Conservation (phyloP, 2,888 invertebrate genomes). For the Seladonia tumulorum region DNA sequence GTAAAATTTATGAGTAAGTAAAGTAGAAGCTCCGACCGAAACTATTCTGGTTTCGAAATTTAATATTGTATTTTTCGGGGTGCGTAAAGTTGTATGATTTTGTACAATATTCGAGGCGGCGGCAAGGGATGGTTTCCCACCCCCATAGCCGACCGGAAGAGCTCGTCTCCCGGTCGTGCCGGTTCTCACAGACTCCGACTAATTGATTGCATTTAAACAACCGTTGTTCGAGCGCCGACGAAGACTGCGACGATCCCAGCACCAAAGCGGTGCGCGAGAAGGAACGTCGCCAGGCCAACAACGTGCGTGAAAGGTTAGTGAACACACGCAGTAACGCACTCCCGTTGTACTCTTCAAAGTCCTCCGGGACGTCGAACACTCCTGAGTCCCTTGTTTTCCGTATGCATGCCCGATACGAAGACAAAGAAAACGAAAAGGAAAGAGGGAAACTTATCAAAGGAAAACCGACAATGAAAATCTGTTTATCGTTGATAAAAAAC, state of each 20-base stretch:
- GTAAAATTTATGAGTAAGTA: no score
- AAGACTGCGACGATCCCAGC: constrained; percentile 92
- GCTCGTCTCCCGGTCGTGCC: neutral
- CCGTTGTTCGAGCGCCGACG: constrained; percentile 93
- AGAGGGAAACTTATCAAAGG: neutral
- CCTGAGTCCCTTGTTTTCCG: constrained; percentile 1
- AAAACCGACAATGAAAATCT: neutral
- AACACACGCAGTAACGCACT: constrained; percentile 84
- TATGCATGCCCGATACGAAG: constrained; percentile 40
- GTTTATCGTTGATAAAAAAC: neutral
- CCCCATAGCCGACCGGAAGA: neutral
- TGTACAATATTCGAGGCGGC: constrained; percentile 13
- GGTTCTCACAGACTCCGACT: constrained; percentile 67
- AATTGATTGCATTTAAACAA: constrained; percentile 83
- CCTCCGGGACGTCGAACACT: neutral
- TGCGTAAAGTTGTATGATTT: no score
- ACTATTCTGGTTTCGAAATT: no score
- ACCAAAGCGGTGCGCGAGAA: constrained; percentile 97
- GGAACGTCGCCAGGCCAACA: constrained; percentile 98
- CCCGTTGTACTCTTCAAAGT: constrained; percentile 70
- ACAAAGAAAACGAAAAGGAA: neutral
- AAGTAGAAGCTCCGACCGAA: no score
- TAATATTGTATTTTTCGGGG: no score
- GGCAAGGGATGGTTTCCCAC: neutral
- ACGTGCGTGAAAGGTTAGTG: constrained; percentile 97